phyloP scores from a whole-genome alignment of 2,113 vertebrate species.

The Burhinus bistriatus region DNA sequence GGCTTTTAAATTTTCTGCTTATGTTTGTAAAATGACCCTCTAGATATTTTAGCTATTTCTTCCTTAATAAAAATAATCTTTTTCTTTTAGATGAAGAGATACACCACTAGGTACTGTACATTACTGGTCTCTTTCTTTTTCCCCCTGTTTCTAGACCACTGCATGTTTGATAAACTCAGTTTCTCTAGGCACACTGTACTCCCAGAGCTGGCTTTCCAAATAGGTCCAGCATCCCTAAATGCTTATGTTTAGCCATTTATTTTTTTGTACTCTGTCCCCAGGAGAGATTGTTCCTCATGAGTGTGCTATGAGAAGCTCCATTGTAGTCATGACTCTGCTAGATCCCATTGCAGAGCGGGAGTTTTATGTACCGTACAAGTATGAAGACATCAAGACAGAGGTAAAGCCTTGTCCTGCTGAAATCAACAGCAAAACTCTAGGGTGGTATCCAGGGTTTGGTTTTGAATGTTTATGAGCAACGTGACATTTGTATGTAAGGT shows the following conservation, averaged over 20 bases:
- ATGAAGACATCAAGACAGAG: neutral
- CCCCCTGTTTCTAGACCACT: neutral
- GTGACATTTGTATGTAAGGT: neutral
- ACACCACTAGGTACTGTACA: fast-evolving
- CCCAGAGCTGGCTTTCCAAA: neutral
- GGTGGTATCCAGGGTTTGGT: neutral
- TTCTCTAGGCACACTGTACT: neutral
- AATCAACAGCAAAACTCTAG: neutral
- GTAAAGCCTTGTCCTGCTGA: neutral
- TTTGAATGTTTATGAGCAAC: neutral
- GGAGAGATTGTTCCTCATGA: neutral
- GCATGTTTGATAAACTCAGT: neutral
- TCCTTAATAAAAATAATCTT: neutral
- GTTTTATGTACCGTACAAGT: neutral
- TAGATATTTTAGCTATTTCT: neutral
- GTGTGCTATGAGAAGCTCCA: neutral
- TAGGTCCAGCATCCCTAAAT: neutral
- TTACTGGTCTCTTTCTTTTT: neutral
- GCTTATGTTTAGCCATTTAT: no score
- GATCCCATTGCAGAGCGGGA: neutral
- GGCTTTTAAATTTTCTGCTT: neutral
- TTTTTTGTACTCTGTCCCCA: neutral
- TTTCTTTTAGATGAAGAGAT: neutral
- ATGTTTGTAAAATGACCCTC: neutral
- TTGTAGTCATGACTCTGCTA: neutral